Evolutionary conservation across 2,797 vertebrate genomes (phyloP), one percentile per base, ranked within the genome.

Genomic region (Hirundo rustica): DNA sequence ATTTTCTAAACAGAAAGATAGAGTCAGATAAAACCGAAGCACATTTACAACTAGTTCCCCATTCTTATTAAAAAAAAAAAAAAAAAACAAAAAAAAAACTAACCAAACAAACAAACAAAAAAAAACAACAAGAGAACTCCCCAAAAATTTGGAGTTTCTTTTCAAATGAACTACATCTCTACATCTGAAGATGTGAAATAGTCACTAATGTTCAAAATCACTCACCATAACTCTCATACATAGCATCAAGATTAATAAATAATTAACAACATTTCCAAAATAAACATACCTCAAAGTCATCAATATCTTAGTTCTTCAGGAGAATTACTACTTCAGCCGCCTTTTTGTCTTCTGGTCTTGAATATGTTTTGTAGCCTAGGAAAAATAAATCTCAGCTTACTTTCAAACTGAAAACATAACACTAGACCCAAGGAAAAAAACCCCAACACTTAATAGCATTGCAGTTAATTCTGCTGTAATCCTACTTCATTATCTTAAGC

Each of bases 401-500:
- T 94, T 92, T 94, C 71, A 87, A 91, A 79, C 74, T 40, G 88
- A 94, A 96, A 93, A 18, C 62, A 51, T 84, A 92, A 93, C 78
- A n/a, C 34, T 71, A 93, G 36, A 95, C 47, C 10, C 77, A 67
- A 75, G 23, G 2, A 29, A 73, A 22, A 38, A 32, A 32, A 10
- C 18, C 18, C 2, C 16, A 54, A n/a, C 89, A 58, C 62, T 82
- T 97, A 96, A 97, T 93, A 96, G 64, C 45, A 96, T 83, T 94
- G 76, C 29, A 94, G 70, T 88, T 98, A 96, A 98, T 97, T 97
- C 92, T 38, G 82, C 54, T 81, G 70, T 96, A 97, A 98, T 98
- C 95, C 92, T 95, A 85, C 91, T 89, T 97, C 84, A 97, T 97
- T 97, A 97, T 96, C 84, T 96, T 96, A 97, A 96, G 88, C 53